These are phyloP conservation scores for Alsophila aescularia DNA, from an alignment of 2,888 invertebrate species.

Conservation along the genomic window DNA sequence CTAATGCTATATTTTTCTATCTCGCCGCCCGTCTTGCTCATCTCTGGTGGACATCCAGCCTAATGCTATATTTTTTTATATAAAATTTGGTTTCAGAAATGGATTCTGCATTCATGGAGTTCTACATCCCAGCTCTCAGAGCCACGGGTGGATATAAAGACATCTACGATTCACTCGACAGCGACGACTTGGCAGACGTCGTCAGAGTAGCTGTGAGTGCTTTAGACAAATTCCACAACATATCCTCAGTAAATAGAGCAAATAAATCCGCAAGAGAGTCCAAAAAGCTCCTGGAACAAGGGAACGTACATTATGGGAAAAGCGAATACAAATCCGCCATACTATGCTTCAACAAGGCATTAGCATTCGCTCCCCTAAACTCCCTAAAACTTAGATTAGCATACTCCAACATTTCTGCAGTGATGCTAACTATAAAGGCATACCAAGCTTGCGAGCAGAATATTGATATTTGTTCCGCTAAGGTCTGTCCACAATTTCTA, in stretches of 20 bases:
- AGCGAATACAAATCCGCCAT: slow-evolving; percentile 2
- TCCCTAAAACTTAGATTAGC: slow-evolving; percentile 20
- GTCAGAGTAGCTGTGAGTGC: slow-evolving; percentile 7
- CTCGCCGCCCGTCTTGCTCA: no score
- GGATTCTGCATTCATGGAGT: background rate
- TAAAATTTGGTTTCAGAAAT: no score
- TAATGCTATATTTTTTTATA: no score
- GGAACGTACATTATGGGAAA: slow-evolving; percentile 11
- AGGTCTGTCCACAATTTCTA: slow-evolving; percentile 1
- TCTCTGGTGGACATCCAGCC: no score
- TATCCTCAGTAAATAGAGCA: no score
- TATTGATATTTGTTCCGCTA: no score
- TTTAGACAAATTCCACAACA: background rate
- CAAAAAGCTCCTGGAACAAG: background rate
- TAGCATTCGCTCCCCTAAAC: slow-evolving; percentile 11
- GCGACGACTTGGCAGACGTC: slow-evolving; percentile 11
- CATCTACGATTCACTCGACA: slow-evolving; percentile 20
- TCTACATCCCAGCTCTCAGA: background rate
- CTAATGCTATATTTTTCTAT: no score
- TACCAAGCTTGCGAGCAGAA: no score
- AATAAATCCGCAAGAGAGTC: slow-evolving; percentile 9
- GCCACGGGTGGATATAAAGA: background rate
- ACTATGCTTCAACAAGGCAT: slow-evolving; percentile 15
- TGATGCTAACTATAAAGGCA: slow-evolving; percentile 12
- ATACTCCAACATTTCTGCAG: slow-evolving; percentile 24